These are phyloP conservation scores for Enoplosus armatus DNA, from an alignment of 2,797 vertebrate species.

Conservation along the genomic window DNA sequence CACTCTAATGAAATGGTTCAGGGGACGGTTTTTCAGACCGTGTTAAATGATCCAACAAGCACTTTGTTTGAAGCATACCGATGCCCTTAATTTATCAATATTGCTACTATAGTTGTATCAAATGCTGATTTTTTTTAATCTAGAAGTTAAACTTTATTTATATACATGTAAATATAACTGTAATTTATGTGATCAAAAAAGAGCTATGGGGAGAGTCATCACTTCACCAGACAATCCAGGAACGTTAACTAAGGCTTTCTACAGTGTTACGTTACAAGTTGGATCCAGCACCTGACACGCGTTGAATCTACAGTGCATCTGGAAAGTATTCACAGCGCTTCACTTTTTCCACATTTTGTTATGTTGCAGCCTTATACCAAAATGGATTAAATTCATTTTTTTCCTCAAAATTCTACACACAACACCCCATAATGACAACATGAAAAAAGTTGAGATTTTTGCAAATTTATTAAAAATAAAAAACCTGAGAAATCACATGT, in stretches of 20 bases:
- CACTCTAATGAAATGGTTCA: neutral
- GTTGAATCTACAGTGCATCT: too few relatives aligned
- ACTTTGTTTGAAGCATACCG: neutral
- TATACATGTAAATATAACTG: neutral
- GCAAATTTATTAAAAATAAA: too few relatives aligned
- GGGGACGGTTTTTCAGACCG: neutral
- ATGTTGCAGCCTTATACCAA: too few relatives aligned
- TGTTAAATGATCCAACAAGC: neutral
- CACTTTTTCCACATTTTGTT: too few relatives aligned
- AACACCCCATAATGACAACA: too few relatives aligned
- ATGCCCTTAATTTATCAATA: neutral
- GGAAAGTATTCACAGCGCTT: too few relatives aligned
- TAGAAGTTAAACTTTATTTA: neutral
- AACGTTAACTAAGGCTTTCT: neutral
- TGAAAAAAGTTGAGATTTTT: too few relatives aligned
- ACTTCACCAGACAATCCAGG: neutral
- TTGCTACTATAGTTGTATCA: neutral
- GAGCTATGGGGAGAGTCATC: neutral
- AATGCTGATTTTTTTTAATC: neutral
- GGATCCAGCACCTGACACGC: neutral
- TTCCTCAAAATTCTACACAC: too few relatives aligned
- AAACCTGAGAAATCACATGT: too few relatives aligned
- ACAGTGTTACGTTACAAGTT: neutral
- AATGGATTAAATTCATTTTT: too few relatives aligned
- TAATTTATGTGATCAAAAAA: neutral